Percentiles rank a stretch among this genome's conserved stretches.
phyloP scores from a whole-genome alignment of 2,797 vertebrate genomes.

The Cephalopachus bancanus region DNA sequence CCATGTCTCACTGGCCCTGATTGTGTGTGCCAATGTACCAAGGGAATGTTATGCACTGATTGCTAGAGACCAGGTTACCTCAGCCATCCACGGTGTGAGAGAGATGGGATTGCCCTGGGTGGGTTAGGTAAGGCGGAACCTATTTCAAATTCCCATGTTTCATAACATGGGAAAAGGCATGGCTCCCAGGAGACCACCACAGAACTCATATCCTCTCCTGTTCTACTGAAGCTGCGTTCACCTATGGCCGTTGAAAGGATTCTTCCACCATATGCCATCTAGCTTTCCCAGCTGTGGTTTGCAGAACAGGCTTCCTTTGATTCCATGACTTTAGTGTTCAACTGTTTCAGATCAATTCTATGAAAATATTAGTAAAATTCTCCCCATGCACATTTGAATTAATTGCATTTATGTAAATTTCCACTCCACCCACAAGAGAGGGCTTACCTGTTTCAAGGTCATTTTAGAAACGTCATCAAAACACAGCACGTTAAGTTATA shows the following conservation, averaged over 20 bases:
- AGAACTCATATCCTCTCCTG: neutral
- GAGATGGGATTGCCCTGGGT: neutral
- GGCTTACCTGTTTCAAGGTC: constrained; percentile 48
- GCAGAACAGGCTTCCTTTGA: neutral
- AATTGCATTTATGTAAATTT: constrained; percentile 39
- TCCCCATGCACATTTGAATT: neutral
- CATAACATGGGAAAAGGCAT: neutral
- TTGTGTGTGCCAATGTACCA: neutral
- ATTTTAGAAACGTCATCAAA: neutral
- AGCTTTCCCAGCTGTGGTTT: neutral
- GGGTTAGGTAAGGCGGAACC: neutral
- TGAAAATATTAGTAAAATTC: neutral
- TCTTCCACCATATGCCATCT: neutral
- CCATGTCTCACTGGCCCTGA: neutral
- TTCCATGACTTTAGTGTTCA: neutral
- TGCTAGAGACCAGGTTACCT: neutral
- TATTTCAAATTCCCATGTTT: neutral
- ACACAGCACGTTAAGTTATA: neutral
- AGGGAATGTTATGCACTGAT: neutral
- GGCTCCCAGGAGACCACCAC: neutral
- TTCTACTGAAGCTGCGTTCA: neutral
- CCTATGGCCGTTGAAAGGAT: neutral
- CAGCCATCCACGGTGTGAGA: neutral
- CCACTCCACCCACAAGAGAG: neutral
- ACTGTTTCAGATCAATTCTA: neutral